Evolutionary conservation across 2,113 vertebrate species (phyloP).

Genomic region (Aegypius monachus): DNA sequence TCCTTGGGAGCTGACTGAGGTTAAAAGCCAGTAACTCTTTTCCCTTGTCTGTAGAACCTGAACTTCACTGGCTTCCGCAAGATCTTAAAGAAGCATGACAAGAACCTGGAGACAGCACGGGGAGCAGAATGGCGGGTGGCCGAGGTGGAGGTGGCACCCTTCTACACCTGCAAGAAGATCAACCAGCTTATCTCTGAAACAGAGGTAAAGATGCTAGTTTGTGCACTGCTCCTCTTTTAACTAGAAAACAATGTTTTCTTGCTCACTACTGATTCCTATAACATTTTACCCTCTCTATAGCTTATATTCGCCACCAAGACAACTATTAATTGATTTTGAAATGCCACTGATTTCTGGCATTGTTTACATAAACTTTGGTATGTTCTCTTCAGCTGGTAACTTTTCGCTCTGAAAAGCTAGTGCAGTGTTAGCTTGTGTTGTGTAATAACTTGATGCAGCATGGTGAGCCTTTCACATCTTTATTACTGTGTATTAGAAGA

Average conservation of each 20-base stretch:
- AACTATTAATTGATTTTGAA: neutral
- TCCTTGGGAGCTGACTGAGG: neutral
- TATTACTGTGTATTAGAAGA: neutral
- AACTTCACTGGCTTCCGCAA: slow-evolving; percentile 99
- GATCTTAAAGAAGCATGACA: slow-evolving; percentile 99
- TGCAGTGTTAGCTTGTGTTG: neutral
- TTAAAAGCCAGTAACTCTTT: neutral
- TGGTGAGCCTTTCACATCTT: neutral
- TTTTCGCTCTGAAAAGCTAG: neutral
- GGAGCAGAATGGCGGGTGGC: slow-evolving; percentile 95
- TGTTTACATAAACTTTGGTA: neutral
- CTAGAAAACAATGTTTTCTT: neutral
- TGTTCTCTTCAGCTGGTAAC: neutral
- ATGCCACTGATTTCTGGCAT: neutral
- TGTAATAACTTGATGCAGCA: neutral
- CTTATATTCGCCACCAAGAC: neutral
- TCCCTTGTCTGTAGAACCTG: slow-evolving; percentile 82
- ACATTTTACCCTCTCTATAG: neutral
- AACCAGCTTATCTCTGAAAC: slow-evolving; percentile 97
- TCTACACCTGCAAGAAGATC: slow-evolving; percentile 99
- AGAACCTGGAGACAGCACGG: slow-evolving; percentile 93
- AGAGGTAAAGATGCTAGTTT: slow-evolving; percentile 76
- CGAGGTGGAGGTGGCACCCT: slow-evolving; percentile 96
- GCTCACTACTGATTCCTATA: neutral
- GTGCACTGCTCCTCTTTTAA: neutral